Conservation (phyloP, 2,113 vertebrate genomes). For the Cricetomys ansorgei region DNA sequence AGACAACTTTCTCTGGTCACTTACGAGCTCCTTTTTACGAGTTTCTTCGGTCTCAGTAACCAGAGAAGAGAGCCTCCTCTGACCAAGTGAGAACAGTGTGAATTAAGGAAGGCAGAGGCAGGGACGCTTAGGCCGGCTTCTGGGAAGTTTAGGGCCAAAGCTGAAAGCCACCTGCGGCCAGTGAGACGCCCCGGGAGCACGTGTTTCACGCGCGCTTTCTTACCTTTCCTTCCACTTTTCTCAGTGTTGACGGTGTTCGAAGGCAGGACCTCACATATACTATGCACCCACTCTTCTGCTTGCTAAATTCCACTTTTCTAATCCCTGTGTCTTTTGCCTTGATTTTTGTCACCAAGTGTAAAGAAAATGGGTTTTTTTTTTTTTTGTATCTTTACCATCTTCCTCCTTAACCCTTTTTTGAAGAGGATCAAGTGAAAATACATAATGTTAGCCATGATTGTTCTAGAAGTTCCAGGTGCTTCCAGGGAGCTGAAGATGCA, state of each 20-base stretch:
- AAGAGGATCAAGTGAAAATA: constrained; percentile 3
- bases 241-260: background rate
- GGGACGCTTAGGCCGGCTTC: accelerated
- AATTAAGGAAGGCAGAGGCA: background rate
- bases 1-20: background rate
- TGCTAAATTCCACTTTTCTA: background rate
- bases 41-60: background rate
- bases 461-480: background rate
- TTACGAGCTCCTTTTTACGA: background rate
- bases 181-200: background rate
- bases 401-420: background rate
- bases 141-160: background rate
- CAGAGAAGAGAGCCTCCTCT: background rate
- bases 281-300: background rate
- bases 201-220: background rate
- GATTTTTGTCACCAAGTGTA: constrained; percentile 18
- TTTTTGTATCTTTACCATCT: background rate
- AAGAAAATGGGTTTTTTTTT: background rate
- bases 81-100: background rate
- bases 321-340: background rate
- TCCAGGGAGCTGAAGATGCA: background rate
- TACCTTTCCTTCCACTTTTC: background rate
- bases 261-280: background rate
- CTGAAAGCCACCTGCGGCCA: background rate
- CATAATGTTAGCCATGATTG: background rate